These are phyloP conservation scores for Nothocercus nigrocapillus DNA, from an alignment of 2,113 vertebrate genomes.

Conservation along the genomic window DNA sequence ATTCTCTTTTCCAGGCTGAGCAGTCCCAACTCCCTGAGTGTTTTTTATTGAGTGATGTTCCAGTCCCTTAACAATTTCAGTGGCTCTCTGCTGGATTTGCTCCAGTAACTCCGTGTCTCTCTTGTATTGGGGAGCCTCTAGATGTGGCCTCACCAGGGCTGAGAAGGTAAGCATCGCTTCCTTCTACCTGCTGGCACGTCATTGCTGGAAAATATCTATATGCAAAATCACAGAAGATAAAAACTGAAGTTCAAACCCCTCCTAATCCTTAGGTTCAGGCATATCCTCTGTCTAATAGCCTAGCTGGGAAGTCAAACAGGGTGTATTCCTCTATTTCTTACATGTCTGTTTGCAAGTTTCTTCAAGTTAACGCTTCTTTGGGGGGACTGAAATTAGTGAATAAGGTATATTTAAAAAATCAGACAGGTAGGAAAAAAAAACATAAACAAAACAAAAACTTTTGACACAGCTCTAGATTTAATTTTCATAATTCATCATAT, in stretches of 20 bases:
- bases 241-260: not conserved
- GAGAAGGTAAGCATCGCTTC: too few species aligned
- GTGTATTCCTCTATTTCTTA: not conserved
- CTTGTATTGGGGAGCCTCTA: too few species aligned
- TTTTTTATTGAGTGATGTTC: too few species aligned
- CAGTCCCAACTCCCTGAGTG: too few species aligned
- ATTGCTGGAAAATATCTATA: too few species aligned
- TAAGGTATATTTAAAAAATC: not conserved
- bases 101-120: too few species aligned
- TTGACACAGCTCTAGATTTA: not conserved
- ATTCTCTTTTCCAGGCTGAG: too few species aligned
- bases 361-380: not conserved
- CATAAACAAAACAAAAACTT: not conserved
- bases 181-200: too few species aligned
- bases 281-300: not conserved
- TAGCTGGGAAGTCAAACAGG: not conserved
- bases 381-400: not conserved
- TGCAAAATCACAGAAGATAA: not conserved
- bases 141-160: too few species aligned
- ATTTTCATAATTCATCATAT: not conserved
- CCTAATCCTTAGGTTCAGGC: not conserved
- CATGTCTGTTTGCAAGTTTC: not conserved
- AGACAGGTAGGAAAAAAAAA: not conserved
- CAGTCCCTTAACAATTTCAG: too few species aligned
- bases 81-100: too few species aligned